Evolutionary conservation across 2,113 vertebrate genomes (phyloP).

Genomic region (Pterocles orientalis): DNA sequence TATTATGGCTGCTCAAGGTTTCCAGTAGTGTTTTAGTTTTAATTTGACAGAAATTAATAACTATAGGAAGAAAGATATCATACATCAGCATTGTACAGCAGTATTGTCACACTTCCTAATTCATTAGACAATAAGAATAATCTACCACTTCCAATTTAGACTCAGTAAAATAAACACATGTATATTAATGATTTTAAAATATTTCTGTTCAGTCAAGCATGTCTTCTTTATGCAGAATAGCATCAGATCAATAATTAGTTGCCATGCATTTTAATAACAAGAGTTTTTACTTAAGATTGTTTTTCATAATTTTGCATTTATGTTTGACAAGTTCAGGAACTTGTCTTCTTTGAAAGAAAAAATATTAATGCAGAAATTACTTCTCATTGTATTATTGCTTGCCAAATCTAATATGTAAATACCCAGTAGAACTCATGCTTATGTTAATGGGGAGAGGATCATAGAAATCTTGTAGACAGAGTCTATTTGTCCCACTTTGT

Average conservation of each 20-base stretch:
- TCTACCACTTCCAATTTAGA: conserved; percentile 71
- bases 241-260: conserved; percentile 83
- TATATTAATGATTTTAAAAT: conserved; percentile 83
- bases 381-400: conserved; percentile 54
- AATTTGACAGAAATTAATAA: conserved; percentile 79
- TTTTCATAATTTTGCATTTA: conserved; percentile 77
- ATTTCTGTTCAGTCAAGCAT: conserved; percentile 75
- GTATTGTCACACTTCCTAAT: conserved; percentile 73
- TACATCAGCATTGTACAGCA: conserved; percentile 35
- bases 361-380: conserved; percentile 59
- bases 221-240: conserved; percentile 73
- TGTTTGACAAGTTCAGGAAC: conserved; percentile 77
- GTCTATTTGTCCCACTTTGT: conserved; percentile 60
- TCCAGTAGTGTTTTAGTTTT: conserved; percentile 59
- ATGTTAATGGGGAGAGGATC: conserved; percentile 56
- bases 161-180: conserved; percentile 79
- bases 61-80: conserved; percentile 65
- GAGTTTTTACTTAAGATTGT: conserved; percentile 70
- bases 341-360: conserved; percentile 72
- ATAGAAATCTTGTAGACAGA: conserved; percentile 46
- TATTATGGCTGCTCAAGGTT: conserved; percentile 55
- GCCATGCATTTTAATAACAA: conserved; percentile 78
- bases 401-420: conserved; percentile 64
- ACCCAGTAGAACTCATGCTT: conserved; percentile 56
- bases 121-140: conserved; percentile 77